Percentiles rank a stretch among this genome's conserved stretches.
These are phyloP conservation scores for Tanytarsus gracilentus DNA, from an alignment of 2,888 invertebrate genomes.

Conservation along the genomic window DNA sequence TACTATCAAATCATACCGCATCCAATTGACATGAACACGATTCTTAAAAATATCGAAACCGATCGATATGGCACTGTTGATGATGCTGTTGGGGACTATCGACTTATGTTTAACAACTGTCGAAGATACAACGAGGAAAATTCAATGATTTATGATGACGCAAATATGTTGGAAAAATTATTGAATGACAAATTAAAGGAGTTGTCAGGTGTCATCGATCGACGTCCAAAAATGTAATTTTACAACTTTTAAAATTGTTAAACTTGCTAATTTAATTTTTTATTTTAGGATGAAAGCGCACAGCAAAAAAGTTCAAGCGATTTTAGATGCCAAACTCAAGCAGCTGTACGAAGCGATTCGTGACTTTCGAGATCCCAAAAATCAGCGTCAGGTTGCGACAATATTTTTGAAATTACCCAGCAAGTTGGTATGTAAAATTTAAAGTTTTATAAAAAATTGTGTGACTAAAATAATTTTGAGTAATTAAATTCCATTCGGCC, in stretches of 20 bases:
- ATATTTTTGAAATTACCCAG: conserved; percentile 94
- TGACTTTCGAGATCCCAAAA: conserved; percentile 78
- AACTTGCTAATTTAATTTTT: conserved; percentile 18
- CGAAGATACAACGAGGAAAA: conserved; percentile 94
- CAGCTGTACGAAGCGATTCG: conserved; percentile 81
- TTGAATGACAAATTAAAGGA: conserved; percentile 75
- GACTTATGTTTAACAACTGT: conserved; percentile 96
- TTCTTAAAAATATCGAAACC: conserved; percentile 81
- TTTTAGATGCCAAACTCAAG: conserved; percentile 65
- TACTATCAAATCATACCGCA: conserved; percentile 58
- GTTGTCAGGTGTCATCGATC: conserved; percentile 52
- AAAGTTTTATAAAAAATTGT: not conserved
- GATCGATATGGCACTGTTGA: conserved; percentile 75
- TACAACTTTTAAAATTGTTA: conserved; percentile 22
- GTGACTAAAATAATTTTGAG: not conserved
- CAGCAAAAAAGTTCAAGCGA: conserved; percentile 47
- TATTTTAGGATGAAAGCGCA: conserved; percentile 39
- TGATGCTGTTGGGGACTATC: conserved; percentile 76
- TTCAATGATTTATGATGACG: conserved; percentile 91
- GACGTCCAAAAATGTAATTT: conserved; percentile 38
- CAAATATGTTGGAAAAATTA: conserved; percentile 75
- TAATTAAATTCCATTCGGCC: not conserved
- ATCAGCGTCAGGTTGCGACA: conserved; percentile 77
- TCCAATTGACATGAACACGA: conserved; percentile 91
- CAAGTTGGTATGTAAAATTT: conserved; percentile 52